Conservation (phyloP, 2,888 invertebrate species). For the Morinoia aosen region DNA sequence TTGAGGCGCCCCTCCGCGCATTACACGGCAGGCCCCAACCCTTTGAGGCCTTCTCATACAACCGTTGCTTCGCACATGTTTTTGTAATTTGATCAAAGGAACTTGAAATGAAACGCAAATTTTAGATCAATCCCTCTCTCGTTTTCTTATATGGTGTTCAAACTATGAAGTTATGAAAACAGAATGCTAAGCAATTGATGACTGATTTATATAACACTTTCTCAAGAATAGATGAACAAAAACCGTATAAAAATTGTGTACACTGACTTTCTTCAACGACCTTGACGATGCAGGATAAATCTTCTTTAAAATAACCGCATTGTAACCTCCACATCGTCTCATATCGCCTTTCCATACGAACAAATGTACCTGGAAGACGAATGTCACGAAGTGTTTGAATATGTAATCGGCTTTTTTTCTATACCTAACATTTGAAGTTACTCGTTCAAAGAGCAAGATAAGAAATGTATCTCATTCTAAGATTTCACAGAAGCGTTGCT, state of each 20-base stretch:
- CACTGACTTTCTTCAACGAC: background rate
- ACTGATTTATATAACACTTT: background rate
- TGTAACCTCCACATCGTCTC: background rate
- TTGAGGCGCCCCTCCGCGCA: constrained; percentile 27
- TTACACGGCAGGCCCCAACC: constrained; percentile 15
- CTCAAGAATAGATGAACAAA: background rate
- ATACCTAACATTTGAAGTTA: background rate
- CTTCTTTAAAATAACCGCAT: background rate
- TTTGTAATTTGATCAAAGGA: background rate
- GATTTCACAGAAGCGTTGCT: background rate
- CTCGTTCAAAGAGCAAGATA: background rate
- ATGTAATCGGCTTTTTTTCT: background rate
- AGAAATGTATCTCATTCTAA: background rate
- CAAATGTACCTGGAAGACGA: background rate
- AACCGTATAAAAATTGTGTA: background rate
- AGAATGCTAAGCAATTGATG: background rate
- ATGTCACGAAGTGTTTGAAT: background rate
- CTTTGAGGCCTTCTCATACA: background rate
- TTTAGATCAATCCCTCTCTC: background rate
- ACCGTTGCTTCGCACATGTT: background rate
- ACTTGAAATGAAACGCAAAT: background rate
- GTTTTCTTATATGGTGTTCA: background rate
- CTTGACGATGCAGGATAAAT: background rate
- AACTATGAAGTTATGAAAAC: background rate
- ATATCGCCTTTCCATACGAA: background rate